Percentiles rank a stretch among this genome's conserved stretches.
Evolutionary conservation across 2,888 invertebrate genomes (phyloP).

Genomic region (Himalopsyche kuldschensis): DNA sequence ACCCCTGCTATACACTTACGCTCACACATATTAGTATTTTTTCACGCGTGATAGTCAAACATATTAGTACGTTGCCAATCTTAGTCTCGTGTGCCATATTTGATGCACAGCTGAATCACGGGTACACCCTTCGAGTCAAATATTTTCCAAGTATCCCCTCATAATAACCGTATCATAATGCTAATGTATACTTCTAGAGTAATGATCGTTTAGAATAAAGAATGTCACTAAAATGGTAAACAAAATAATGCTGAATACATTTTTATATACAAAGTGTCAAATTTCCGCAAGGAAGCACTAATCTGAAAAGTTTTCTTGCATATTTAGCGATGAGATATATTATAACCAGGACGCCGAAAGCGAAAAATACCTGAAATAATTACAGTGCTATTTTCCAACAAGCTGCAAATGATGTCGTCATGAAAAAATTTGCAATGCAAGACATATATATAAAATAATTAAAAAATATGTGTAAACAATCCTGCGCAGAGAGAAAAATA

Average conservation of each 20-base stretch:
- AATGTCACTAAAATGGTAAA: background rate
- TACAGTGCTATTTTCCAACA: no score
- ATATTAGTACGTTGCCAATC: no score
- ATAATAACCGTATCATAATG: background rate
- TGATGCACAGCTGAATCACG: background rate
- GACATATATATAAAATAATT: conserved; percentile 24
- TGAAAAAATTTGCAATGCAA: no score
- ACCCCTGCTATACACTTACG: no score
- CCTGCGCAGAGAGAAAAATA: conserved; percentile 16
- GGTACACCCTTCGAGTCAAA: background rate
- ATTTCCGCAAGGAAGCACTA: background rate
- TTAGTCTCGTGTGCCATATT: no score
- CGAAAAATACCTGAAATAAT: no score
- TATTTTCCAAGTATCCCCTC: background rate
- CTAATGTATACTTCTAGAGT: background rate
- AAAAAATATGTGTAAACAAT: conserved; percentile 31
- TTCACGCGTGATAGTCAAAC: no score
- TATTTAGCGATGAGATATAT: background rate
- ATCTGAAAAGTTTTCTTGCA: background rate
- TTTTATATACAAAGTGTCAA: background rate
- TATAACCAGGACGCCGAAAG: no score
- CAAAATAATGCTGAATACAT: background rate
- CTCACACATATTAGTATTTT: no score
- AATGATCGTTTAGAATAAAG: background rate
- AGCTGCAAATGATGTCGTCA: no score